Conservation (phyloP, 2,888 invertebrate genomes). For the Hirtodrosophila cameraria region DNA sequence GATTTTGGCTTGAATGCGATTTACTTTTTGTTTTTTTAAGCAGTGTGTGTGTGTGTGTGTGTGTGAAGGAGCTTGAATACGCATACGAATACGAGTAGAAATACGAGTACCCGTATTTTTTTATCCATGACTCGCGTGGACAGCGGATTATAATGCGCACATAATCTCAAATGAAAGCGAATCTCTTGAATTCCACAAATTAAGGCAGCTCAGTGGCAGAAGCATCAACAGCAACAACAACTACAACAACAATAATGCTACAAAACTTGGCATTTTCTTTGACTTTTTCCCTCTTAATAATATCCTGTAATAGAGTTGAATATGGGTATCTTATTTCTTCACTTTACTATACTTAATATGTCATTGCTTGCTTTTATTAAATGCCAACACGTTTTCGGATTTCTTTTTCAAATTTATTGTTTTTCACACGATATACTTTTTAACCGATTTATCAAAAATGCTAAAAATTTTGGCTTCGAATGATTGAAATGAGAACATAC, state of each 20-base stretch:
- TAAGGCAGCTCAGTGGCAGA: conserved; percentile 47
- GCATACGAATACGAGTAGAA: too few species aligned
- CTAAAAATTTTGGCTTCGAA: too few species aligned
- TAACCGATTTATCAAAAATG: too few species aligned
- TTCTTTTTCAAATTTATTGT: too few species aligned
- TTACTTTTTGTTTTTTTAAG: too few species aligned
- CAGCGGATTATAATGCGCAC: conserved; percentile 68
- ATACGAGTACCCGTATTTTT: not conserved
- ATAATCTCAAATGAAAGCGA: conserved; percentile 75
- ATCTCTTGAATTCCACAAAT: conserved; percentile 76
- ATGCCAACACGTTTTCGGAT: too few species aligned
- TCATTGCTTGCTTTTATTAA: too few species aligned
- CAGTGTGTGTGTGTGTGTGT: too few species aligned
- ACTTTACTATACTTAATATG: not conserved
- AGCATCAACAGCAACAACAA: conserved; percentile 11
- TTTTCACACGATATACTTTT: too few species aligned
- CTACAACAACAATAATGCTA: conserved; percentile 13
- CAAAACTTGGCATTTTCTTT: conserved; percentile 45
- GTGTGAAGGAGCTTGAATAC: not conserved
- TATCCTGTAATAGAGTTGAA: not conserved
- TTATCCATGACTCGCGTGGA: conserved; percentile 38
- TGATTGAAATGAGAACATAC: too few species aligned
- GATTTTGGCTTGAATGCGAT: conserved; percentile 51
- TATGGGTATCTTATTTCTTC: not conserved
- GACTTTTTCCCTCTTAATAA: conserved; percentile 19